A percentile compares a stretch with the other conserved stretches of the same genome.
Evolutionary conservation across 1,140 invertebrate species (phyloP).

Genomic region (Megathymus violae): DNA sequence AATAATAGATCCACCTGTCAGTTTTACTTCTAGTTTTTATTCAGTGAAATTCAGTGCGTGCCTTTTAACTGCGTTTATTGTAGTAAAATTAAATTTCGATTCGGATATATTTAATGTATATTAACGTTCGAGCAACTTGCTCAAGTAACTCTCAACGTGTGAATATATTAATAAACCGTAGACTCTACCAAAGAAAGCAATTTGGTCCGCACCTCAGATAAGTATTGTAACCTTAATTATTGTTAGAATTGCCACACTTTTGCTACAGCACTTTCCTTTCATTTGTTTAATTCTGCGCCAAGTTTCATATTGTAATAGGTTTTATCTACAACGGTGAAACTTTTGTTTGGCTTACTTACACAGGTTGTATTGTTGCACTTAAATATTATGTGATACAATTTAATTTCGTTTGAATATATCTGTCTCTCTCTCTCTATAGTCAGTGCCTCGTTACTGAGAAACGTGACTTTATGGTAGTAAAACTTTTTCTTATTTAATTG

Average conservation of each 20-base stretch:
- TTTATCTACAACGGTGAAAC: constrained; percentile 16
- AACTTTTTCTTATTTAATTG: too few species aligned
- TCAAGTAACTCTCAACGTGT: constrained; percentile 21
- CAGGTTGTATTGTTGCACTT: neutral
- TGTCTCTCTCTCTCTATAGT: too few species aligned
- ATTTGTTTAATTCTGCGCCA: constrained; percentile 31
- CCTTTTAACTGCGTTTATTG: too few species aligned
- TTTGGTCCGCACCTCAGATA: constrained; percentile 54
- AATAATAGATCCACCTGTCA: too few species aligned
- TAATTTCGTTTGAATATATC: neutral
- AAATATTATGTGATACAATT: neutral
- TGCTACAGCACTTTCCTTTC: constrained; percentile 39
- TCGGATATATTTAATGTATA: neutral
- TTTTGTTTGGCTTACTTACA: constrained; percentile 11
- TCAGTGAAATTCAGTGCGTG: too few species aligned
- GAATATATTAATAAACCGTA: constrained; percentile 51
- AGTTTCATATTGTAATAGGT: constrained; percentile 26
- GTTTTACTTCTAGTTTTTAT: too few species aligned
- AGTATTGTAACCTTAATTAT: constrained; percentile 63
- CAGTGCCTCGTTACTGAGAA: too few species aligned
- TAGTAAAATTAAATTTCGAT: neutral
- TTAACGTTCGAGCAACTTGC: constrained; percentile 9
- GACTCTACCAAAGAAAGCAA: constrained; percentile 58
- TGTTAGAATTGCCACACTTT: constrained; percentile 52
- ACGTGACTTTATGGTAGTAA: too few species aligned